A percentile compares a stretch with the other conserved stretches of the same genome.
Conservation (phyloP, 2,888 invertebrate species). For the Epinotia ramella region DNA sequence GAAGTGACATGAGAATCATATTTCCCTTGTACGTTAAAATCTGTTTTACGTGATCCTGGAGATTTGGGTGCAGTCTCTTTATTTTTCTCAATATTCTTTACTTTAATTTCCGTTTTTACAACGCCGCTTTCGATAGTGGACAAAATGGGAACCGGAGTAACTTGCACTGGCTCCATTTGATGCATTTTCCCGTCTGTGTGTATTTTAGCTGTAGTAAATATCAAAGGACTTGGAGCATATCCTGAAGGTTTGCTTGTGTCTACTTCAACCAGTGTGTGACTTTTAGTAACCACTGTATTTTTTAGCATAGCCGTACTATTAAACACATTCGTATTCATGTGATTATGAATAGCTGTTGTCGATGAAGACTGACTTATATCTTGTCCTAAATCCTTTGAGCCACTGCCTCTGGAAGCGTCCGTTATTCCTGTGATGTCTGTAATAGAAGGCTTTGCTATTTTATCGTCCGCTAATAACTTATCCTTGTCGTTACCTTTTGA, state of each 20-base stretch:
- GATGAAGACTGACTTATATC: constrained; percentile 52
- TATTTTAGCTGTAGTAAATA: constrained; percentile 82
- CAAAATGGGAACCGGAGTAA: constrained; percentile 73
- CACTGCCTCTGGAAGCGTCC: constrained; percentile 52
- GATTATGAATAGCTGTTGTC: constrained; percentile 61
- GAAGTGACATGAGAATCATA: constrained; percentile 1
- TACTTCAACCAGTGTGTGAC: constrained; percentile 71
- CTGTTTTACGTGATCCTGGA: not conserved
- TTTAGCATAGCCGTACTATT: constrained; percentile 56
- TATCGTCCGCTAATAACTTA: constrained; percentile 57
- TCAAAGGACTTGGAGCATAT: constrained; percentile 68
- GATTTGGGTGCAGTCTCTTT: not conserved
- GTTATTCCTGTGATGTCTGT: constrained; percentile 49
- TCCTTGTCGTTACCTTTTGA: constrained; percentile 60
- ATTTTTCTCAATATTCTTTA: constrained; percentile 21
- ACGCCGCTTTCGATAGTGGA: constrained; percentile 71
- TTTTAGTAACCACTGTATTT: constrained; percentile 59
- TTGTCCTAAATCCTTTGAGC: constrained; percentile 54
- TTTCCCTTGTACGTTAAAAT: constrained; percentile 1
- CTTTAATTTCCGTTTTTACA: constrained; percentile 56
- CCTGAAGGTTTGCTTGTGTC: constrained; percentile 61
- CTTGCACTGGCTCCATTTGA: constrained; percentile 73
- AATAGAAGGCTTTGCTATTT: constrained; percentile 51
- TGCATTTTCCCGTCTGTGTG: constrained; percentile 71
- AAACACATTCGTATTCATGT: constrained; percentile 74